Percentiles rank a stretch among this genome's conserved stretches.
These are phyloP conservation scores for Onthophagus sagittarius DNA, from an alignment of 2,888 invertebrate species.

Conservation along the genomic window DNA sequence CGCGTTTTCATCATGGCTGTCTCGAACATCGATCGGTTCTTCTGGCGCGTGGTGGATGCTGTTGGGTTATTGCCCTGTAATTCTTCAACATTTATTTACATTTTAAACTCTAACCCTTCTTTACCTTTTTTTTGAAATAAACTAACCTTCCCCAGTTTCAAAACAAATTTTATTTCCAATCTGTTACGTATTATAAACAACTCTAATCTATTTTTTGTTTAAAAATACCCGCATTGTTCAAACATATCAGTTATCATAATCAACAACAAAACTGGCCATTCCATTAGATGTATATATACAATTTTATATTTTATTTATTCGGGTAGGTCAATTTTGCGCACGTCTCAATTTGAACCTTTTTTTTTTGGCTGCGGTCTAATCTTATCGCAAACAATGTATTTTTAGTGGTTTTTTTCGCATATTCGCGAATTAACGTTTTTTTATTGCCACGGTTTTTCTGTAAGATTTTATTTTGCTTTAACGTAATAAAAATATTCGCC, in stretches of 20 bases:
- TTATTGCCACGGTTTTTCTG: background rate
- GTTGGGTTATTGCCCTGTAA: constrained; percentile 37
- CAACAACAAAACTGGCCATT: background rate
- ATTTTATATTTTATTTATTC: background rate
- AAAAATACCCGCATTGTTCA: background rate
- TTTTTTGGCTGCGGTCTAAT: background rate
- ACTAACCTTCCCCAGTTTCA: too few relatives aligned
- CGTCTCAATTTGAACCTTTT: background rate
- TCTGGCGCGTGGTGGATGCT: constrained; percentile 32
- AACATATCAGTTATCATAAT: background rate
- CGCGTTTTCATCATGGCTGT: constrained; percentile 33
- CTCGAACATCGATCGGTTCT: constrained; percentile 35
- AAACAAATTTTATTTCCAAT: background rate
- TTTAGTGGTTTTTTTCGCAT: background rate
- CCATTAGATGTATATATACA: background rate
- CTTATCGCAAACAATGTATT: background rate
- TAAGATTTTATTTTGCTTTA: too few relatives aligned
- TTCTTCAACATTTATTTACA: constrained; percentile 26
- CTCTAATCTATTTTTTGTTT: background rate
- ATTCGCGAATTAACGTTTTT: background rate
- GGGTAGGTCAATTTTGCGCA: background rate
- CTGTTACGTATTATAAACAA: background rate
- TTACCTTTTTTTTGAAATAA: too few relatives aligned
- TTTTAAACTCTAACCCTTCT: background rate
- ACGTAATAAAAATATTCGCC: background rate